Conservation (phyloP, 2,888 invertebrate species). For the Scelioninae gen. 2 region DNA sequence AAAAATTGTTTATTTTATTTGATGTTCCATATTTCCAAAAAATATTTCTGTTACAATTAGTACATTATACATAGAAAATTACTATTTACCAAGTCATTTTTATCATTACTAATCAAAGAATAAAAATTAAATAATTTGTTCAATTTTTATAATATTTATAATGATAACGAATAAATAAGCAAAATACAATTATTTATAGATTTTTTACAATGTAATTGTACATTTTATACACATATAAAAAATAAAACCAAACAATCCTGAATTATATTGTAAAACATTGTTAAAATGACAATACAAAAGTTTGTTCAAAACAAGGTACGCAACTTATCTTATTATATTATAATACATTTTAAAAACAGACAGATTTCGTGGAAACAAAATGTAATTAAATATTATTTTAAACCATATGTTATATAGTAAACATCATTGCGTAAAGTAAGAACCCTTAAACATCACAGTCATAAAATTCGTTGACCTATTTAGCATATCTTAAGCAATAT, state of each 20-base stretch:
- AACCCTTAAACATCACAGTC: constrained; percentile 54
- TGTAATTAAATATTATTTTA: constrained; percentile 6
- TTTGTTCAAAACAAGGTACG: constrained; percentile 1
- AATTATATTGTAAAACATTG: neutral
- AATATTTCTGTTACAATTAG: too few relatives aligned
- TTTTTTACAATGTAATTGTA: constrained; percentile 11
- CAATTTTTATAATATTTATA: neutral
- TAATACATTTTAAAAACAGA: constrained; percentile 1
- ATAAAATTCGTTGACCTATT: constrained; percentile 52
- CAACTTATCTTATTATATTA: constrained; percentile 13
- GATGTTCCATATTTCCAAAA: too few relatives aligned
- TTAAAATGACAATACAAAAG: neutral
- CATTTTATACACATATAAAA: constrained; percentile 11
- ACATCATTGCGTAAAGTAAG: constrained; percentile 32
- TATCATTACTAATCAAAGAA: neutral
- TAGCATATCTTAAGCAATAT: constrained; percentile 48
- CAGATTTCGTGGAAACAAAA: constrained; percentile 4
- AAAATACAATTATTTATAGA: neutral
- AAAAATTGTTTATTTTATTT: too few relatives aligned
- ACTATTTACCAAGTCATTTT: neutral
- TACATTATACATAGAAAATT: neutral
- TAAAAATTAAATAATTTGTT: neutral
- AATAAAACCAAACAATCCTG: constrained; percentile 18
- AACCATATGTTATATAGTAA: constrained; percentile 13
- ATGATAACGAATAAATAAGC: neutral